Conservation (phyloP, 2,888 invertebrate genomes). For the Leucophenga maculata region DNA sequence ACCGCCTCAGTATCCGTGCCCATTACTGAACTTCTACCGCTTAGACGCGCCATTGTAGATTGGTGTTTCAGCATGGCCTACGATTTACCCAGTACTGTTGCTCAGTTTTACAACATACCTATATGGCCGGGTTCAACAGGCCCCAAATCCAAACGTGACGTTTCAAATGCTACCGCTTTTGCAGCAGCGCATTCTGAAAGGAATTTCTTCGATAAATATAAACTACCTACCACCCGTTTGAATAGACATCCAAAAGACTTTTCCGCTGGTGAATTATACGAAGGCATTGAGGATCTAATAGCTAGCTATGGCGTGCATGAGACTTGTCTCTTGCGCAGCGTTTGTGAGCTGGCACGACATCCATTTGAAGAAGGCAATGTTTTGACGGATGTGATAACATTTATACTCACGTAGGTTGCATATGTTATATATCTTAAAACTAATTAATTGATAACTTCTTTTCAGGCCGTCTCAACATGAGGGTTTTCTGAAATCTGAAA, state of each 20-base stretch:
- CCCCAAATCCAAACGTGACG: constrained; percentile 41
- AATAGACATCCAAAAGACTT: constrained; percentile 67
- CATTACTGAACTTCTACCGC: constrained; percentile 59
- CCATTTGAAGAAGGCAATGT: constrained; percentile 76
- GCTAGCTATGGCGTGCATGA: constrained; percentile 74
- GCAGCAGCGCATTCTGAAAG: constrained; percentile 23
- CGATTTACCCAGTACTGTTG: constrained; percentile 58
- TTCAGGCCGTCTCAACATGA: constrained; percentile 75
- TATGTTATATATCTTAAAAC: too few relatives aligned
- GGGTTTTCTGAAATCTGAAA: constrained; percentile 75
- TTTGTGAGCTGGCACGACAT: constrained; percentile 79
- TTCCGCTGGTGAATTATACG: constrained; percentile 69
- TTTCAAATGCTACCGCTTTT: constrained; percentile 17
- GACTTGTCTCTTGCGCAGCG: constrained; percentile 79
- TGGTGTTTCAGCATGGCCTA: constrained; percentile 71
- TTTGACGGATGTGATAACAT: constrained; percentile 79
- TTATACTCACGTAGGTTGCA: constrained; percentile 78
- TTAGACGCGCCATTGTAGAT: constrained; percentile 67
- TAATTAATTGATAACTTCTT: not conserved
- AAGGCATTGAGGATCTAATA: constrained; percentile 63
- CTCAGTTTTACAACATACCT: constrained; percentile 67
- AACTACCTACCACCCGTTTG: constrained; percentile 30
- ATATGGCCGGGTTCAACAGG: constrained; percentile 67
- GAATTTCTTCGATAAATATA: constrained; percentile 49
- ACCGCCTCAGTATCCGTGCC: constrained; percentile 68